Evolutionary conservation across 2,113 vertebrate species (phyloP).

Genomic region (Antennarius striatus): DNA sequence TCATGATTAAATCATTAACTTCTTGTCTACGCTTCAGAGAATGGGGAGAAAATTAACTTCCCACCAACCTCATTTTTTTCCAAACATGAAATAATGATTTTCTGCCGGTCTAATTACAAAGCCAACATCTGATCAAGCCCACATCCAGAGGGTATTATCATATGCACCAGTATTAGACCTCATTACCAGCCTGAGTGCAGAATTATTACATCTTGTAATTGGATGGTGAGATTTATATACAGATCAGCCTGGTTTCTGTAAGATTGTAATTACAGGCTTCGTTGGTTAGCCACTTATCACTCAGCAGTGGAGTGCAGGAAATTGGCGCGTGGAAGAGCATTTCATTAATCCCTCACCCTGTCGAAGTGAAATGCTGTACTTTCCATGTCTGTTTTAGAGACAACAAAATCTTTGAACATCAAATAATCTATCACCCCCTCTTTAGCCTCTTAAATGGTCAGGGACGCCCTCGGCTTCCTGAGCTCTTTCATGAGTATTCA

Average conservation of each 20-base stretch:
- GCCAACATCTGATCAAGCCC: conserved; percentile 99
- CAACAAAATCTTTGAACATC: conserved; percentile 93
- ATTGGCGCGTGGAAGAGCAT: conserved; percentile 97
- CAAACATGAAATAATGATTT: conserved; percentile 99
- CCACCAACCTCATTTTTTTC: conserved; percentile 99
- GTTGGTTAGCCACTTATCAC: conserved; percentile 93
- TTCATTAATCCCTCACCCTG: conserved; percentile 99
- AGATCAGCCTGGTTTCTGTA: conserved; percentile 88
- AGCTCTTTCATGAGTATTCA: conserved; percentile 88
- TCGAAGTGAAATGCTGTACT: conserved; percentile 89
- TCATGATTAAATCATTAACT: conserved; percentile 99
- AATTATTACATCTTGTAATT: conserved; percentile 99
- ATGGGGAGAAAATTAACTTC: conserved; percentile 99
- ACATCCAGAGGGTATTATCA: conserved; percentile 99
- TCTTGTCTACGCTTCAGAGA: conserved; percentile 99
- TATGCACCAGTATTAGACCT: conserved; percentile 99
- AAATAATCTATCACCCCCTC: conserved; percentile 90
- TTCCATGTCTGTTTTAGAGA: conserved; percentile 96
- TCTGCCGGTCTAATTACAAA: conserved; percentile 99
- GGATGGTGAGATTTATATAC: conserved; percentile 99
- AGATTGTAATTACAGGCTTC: conserved; percentile 91
- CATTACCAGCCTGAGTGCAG: conserved; percentile 99
- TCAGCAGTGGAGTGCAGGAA: conserved; percentile 97
- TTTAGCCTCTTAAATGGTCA: conserved; percentile 67
- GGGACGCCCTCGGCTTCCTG: conserved; percentile 86